phyloP scores from a whole-genome alignment of 2,888 invertebrate genomes.

The Sarcophaga carnaria region DNA sequence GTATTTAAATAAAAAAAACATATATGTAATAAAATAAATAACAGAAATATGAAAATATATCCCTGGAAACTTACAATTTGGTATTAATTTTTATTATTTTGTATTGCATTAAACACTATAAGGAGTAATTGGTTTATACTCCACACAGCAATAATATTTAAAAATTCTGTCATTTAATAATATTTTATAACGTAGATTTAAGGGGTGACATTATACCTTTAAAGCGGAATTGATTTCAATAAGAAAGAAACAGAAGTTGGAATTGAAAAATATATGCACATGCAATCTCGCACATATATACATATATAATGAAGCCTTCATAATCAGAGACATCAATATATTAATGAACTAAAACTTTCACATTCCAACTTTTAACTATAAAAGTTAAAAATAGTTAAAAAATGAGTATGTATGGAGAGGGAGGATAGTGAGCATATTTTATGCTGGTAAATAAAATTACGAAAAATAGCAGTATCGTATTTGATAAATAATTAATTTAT shows the following conservation, averaged over 20 bases:
- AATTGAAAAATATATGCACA: background rate
- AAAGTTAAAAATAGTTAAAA: too few relatives aligned
- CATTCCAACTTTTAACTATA: too few relatives aligned
- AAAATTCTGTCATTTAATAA: slow-evolving; percentile 32
- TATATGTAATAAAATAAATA: background rate
- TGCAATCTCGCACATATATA: background rate
- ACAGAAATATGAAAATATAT: background rate
- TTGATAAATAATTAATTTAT: too few relatives aligned
- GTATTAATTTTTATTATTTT: background rate
- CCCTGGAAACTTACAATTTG: slow-evolving; percentile 10
- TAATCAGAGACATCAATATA: background rate
- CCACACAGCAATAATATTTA: background rate
- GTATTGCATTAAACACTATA: background rate
- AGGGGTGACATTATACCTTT: background rate
- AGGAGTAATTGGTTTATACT: background rate
- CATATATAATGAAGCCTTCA: background rate
- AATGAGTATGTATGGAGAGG: too few relatives aligned
- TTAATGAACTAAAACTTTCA: too few relatives aligned
- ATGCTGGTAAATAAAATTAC: too few relatives aligned
- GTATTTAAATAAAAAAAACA: background rate
- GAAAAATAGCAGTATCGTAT: too few relatives aligned
- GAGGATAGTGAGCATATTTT: too few relatives aligned
- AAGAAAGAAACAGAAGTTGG: slow-evolving; percentile 33
- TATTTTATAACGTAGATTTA: background rate
- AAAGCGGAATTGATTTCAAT: slow-evolving; percentile 45